phyloP scores from a whole-genome alignment of 2,797 vertebrate genomes.

The Notamacropus eugenii region DNA sequence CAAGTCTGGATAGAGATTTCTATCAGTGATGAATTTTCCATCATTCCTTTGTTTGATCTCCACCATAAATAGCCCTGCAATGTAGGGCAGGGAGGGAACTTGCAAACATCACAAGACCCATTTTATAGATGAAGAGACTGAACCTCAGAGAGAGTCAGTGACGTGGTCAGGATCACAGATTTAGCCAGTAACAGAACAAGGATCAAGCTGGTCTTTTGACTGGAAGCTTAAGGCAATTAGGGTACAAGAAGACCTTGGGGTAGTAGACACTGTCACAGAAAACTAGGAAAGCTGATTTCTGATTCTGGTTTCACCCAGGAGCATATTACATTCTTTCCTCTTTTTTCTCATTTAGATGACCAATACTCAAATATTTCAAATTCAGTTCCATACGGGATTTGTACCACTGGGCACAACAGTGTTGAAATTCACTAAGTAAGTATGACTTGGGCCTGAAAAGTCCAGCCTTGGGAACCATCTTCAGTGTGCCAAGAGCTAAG shows the following conservation, averaged over 20 bases:
- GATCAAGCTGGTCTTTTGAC: neutral
- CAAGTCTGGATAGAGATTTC: neutral
- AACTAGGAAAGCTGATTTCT: neutral
- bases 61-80: neutral
- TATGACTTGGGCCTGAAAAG: slow-evolving; percentile 34
- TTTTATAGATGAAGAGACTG: neutral
- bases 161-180: neutral
- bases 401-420: slow-evolving; percentile 92
- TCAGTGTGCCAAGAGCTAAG: neutral
- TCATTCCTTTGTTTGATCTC: neutral
- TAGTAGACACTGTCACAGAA: neutral
- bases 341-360: slow-evolving; percentile 89
- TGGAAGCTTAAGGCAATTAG: neutral
- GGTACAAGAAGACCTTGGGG: neutral
- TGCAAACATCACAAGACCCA: neutral
- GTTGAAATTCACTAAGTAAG: slow-evolving; percentile 98
- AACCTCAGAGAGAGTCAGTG: neutral
- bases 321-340: neutral
- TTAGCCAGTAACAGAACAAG: neutral
- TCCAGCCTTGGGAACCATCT: neutral
- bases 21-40: neutral
- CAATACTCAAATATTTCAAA: slow-evolving; percentile 99
- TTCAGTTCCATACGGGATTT: slow-evolving; percentile 98
- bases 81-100: neutral
- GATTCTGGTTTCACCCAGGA: neutral